These are phyloP conservation scores for Pleuronectes platessa DNA, from an alignment of 2,113 vertebrate species.

Conservation along the genomic window DNA sequence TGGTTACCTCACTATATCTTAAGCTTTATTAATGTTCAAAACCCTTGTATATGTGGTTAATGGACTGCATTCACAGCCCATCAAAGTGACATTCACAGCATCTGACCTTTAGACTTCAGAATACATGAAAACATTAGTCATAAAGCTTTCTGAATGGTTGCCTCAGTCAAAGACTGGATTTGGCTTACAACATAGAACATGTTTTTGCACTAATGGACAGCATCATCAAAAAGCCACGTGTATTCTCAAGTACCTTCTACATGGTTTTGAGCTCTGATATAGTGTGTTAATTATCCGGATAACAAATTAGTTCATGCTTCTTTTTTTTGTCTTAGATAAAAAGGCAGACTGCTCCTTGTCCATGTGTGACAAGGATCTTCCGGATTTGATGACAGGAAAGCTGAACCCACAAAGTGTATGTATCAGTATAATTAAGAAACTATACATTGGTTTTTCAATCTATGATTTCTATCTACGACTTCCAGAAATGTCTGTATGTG, in stretches of 20 bases:
- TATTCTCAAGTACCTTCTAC: background rate
- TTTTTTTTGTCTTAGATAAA: slow-evolving; percentile 78
- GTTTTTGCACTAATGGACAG: background rate
- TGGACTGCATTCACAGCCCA: no score
- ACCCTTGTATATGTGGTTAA: no score
- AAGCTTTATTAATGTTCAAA: no score
- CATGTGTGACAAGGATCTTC: slow-evolving; percentile 89
- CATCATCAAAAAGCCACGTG: background rate
- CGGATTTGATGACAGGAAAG: slow-evolving; percentile 92
- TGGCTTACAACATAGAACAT: no score
- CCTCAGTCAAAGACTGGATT: background rate
- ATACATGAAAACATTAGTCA: background rate
- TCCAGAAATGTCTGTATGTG: no score
- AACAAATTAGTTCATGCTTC: background rate
- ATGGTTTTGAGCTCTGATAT: background rate
- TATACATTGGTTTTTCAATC: no score
- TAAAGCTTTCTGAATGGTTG: background rate
- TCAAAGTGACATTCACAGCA: no score
- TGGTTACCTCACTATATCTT: no score
- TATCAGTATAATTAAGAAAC: background rate
- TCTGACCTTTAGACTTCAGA: background rate
- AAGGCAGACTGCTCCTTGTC: slow-evolving; percentile 91
- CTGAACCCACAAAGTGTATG: slow-evolving; percentile 91
- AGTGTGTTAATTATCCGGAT: background rate
- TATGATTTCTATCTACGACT: no score